Conservation (phyloP, 1,140 invertebrate species). For the Chrysoperla carnea region DNA sequence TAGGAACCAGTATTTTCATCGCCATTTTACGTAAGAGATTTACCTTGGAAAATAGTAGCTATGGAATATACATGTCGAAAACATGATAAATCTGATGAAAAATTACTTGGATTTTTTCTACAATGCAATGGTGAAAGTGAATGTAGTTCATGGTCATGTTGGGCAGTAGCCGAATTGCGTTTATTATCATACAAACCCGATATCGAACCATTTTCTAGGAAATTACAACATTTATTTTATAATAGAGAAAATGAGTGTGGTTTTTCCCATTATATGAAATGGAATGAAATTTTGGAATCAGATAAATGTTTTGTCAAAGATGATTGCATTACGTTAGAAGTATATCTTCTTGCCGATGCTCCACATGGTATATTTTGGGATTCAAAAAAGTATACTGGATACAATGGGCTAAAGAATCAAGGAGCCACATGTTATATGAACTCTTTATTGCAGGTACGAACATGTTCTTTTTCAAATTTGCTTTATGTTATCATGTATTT, state of each 20-base stretch:
- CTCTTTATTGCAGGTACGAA: constrained; percentile 69
- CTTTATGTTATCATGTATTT: too few relatives aligned
- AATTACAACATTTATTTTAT: constrained; percentile 48
- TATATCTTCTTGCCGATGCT: constrained; percentile 89
- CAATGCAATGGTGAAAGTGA: constrained; percentile 92
- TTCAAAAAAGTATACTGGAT: constrained; percentile 98
- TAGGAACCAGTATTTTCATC: constrained; percentile 72
- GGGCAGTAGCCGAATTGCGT: constrained; percentile 80
- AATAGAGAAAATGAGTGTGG: constrained; percentile 98
- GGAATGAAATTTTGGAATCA: constrained; percentile 86
- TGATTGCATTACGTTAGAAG: constrained; percentile 89
- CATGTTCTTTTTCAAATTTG: too few relatives aligned
- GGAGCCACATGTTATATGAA: constrained; percentile 99
- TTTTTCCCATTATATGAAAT: constrained; percentile 89
- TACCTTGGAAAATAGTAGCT: constrained; percentile 99
- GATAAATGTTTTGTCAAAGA: constrained; percentile 92
- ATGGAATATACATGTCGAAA: constrained; percentile 73
- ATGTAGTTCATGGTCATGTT: constrained; percentile 91
- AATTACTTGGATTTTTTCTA: constrained; percentile 76
- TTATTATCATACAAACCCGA: constrained; percentile 74
- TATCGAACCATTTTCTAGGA: constrained; percentile 55
- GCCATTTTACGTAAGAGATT: constrained; percentile 82
- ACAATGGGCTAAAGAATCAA: constrained; percentile 97
- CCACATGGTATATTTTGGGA: constrained; percentile 98
- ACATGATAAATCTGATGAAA: constrained; percentile 31